Conservation (phyloP, 2,113 vertebrate species). For the Neodon shergylaensis region DNA sequence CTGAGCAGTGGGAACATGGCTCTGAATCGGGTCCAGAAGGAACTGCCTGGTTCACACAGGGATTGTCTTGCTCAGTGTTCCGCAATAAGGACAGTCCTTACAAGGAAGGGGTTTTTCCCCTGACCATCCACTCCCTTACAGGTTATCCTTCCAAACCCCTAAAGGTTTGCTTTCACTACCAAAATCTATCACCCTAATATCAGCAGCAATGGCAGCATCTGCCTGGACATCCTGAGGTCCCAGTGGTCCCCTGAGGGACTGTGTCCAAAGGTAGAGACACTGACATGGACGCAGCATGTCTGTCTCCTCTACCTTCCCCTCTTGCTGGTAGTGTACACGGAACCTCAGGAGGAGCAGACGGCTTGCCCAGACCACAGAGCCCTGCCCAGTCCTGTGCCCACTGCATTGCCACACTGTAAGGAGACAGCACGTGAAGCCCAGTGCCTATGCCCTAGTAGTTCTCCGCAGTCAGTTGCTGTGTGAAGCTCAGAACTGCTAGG, state of each 20-base stretch:
- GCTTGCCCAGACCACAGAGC: not conserved
- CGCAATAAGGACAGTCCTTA: not conserved
- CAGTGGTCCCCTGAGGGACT: slow-evolving; percentile 90
- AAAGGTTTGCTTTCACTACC: slow-evolving; percentile 93
- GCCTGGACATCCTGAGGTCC: slow-evolving; percentile 93
- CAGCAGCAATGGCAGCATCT: slow-evolving; percentile 93
- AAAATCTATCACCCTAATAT: slow-evolving; percentile 88
- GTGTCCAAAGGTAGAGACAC: slow-evolving; percentile 10
- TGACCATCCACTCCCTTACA: not conserved
- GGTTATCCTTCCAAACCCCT: not conserved
- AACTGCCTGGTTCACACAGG: too few relatives aligned
- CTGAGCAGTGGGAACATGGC: not conserved
- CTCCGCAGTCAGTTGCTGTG: not conserved
- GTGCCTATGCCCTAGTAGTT: too few relatives aligned
- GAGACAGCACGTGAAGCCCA: not conserved
- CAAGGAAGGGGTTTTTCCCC: not conserved
- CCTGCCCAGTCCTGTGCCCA: not conserved
- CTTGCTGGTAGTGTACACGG: too few relatives aligned
- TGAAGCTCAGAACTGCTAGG: not conserved
- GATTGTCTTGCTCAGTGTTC: not conserved
- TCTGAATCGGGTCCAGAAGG: not conserved
- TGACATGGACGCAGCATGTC: too few relatives aligned
- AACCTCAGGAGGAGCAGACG: not conserved
- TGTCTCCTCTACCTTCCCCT: not conserved
- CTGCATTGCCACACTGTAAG: not conserved